Evolutionary conservation across 2,888 invertebrate species (phyloP).

Genomic region (Drosophila meridionalis): DNA sequence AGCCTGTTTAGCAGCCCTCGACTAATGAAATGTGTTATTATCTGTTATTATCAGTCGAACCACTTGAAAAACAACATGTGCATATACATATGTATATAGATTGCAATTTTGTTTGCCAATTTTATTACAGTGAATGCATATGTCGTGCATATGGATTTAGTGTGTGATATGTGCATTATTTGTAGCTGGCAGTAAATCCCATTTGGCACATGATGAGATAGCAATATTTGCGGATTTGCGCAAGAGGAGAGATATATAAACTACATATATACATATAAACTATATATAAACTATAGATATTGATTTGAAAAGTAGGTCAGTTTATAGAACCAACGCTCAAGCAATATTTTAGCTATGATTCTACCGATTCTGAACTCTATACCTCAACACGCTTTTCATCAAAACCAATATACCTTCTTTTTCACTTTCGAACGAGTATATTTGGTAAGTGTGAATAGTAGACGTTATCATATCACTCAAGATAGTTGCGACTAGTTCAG

Average conservation of each 20-base stretch:
- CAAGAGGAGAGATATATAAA: too few species aligned
- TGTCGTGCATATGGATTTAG: neutral
- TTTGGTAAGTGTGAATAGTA: neutral
- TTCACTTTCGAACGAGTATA: neutral
- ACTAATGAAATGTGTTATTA: constrained; percentile 18
- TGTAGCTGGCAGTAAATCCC: neutral
- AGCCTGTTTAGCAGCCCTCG: constrained; percentile 19
- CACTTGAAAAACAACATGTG: constrained; percentile 32
- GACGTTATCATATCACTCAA: constrained; percentile 1
- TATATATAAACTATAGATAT: neutral
- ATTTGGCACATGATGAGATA: neutral
- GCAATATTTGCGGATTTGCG: neutral
- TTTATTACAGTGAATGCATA: neutral
- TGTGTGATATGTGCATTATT: neutral
- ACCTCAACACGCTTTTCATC: neutral
- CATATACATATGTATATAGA: neutral
- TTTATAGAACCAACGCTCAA: neutral
- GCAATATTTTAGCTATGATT: neutral
- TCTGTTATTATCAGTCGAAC: constrained; percentile 36
- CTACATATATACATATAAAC: neutral
- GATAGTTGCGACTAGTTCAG: neutral
- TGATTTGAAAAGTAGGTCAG: neutral
- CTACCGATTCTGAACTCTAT: neutral
- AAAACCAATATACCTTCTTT: neutral
- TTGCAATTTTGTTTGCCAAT: constrained; percentile 29